Percentiles rank a stretch among this genome's conserved stretches.
phyloP scores from a whole-genome alignment of 2,113 vertebrate genomes.

The Bubo bubo region DNA sequence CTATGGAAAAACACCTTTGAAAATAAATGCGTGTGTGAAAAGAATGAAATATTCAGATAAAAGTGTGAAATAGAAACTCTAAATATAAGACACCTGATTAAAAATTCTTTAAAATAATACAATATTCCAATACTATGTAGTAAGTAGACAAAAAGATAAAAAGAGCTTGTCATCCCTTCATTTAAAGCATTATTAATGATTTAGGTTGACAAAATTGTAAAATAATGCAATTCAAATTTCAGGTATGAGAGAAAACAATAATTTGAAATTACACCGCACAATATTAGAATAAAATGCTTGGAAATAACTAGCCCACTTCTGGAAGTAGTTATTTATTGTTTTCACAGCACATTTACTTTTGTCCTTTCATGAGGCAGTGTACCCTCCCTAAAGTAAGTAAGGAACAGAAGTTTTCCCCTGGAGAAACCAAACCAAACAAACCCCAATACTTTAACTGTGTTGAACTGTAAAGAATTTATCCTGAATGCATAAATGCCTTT shows the following conservation, averaged over 20 bases:
- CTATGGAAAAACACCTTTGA: not conserved
- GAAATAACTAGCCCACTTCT: not conserved
- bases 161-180: not conserved
- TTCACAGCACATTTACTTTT: not conserved
- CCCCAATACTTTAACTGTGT: not conserved
- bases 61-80: not conserved
- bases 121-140: not conserved
- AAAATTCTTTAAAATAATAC: not conserved
- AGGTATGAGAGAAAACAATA: not conserved
- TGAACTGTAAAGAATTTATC: not conserved
- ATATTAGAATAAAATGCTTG: not conserved
- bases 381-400: not conserved
- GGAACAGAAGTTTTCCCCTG: not conserved
- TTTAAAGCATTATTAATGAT: not conserved
- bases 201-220: not conserved
- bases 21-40: not conserved
- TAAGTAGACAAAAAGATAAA: not conserved
- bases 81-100: not conserved
- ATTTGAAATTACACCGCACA: not conserved
- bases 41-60: not conserved
- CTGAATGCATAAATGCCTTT: not conserved
- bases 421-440: not conserved
- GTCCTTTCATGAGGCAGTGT: not conserved
- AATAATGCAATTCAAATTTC: not conserved
- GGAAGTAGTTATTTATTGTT: not conserved